Evolutionary conservation across 2,888 invertebrate species (phyloP), one percentile per base, ranked within the genome.

Genomic region (Geophilus truncorum): DNA sequence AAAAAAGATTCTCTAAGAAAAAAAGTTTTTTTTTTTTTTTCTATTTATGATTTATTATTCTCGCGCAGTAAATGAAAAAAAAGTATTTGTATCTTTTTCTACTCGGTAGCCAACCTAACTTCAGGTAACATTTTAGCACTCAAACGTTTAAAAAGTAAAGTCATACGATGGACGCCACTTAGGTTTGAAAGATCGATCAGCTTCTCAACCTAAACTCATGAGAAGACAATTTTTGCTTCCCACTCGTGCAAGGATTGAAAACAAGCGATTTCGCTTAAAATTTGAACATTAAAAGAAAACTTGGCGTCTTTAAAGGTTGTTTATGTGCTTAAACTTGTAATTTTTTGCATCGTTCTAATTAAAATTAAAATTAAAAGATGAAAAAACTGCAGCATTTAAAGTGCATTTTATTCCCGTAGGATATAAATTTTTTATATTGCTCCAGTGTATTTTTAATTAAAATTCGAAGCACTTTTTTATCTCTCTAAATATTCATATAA

Each of bases 161-260:
- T 70, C 70, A 70, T 28, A 70, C 70, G 25, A 23, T 70, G 70
- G 25, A 70, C 70, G 70, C 70, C 70, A 70, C 70, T 70, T 70
- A 25, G 5, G 28, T 70, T 70, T 70, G n/a, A 23, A n/a, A 70
- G 70, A 70, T 70, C 70, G 70, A 70, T 70, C 70, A 25, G 70
- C 28, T 70, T 70, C 70, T 28, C 70, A 25, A 45, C 45, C 15
- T 15, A 45, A 70, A 10, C 70, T 15, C 70, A 10, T 70, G 70
- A 70, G 70, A 70, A 62, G 9, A n/a, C 10, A 10, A 70, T n/a
- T 23, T 70, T 70, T 12, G 5, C 57, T 40, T 18, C 28, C 70
- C n/a, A 12, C 25, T 5, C 25, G n/a, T 9, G 23, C 25, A 9
- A 70, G n/a, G n/a, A 15, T 70, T 23, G n/a, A 28, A 70, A 70